phyloP scores from a whole-genome alignment of 2,888 invertebrate genomes.

The Petrolisthes manimaculis region DNA sequence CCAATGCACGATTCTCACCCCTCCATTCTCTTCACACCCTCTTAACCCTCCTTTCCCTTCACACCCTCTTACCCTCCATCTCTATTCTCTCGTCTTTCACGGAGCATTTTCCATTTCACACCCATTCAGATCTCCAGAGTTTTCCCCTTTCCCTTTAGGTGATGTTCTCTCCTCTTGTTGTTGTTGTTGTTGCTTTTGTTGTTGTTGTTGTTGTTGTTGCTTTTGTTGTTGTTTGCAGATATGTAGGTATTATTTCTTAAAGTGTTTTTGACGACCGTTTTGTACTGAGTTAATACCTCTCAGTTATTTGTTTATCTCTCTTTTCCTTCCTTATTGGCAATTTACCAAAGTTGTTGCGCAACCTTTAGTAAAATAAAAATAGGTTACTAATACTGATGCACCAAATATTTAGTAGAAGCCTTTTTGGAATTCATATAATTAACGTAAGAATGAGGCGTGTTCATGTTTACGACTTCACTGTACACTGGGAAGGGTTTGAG shows the following conservation, averaged over 20 bases:
- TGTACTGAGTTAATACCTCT: too few relatives aligned
- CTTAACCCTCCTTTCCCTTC: background rate
- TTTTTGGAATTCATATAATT: too few relatives aligned
- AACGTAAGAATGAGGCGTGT: too few relatives aligned
- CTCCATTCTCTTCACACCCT: background rate
- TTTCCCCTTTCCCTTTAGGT: background rate
- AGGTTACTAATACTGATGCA: too few relatives aligned
- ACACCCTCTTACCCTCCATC: background rate
- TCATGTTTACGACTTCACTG: background rate
- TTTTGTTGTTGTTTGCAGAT: too few relatives aligned
- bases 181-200: background rate
- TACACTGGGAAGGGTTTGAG: background rate
- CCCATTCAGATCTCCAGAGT: background rate
- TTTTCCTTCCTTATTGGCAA: background rate
- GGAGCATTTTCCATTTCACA: background rate
- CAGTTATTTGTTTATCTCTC: too few relatives aligned
- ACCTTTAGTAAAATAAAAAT: too few relatives aligned
- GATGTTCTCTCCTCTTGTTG: background rate
- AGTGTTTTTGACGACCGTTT: too few relatives aligned
- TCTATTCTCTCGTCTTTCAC: background rate
- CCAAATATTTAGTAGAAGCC: too few relatives aligned
- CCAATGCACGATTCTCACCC: background rate
- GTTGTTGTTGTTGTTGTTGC: too few relatives aligned
- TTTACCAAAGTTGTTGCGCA: too few relatives aligned
- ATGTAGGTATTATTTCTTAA: too few relatives aligned